phyloP scores from a whole-genome alignment of 2,888 invertebrate genomes.

The Octonoba sinensis region DNA sequence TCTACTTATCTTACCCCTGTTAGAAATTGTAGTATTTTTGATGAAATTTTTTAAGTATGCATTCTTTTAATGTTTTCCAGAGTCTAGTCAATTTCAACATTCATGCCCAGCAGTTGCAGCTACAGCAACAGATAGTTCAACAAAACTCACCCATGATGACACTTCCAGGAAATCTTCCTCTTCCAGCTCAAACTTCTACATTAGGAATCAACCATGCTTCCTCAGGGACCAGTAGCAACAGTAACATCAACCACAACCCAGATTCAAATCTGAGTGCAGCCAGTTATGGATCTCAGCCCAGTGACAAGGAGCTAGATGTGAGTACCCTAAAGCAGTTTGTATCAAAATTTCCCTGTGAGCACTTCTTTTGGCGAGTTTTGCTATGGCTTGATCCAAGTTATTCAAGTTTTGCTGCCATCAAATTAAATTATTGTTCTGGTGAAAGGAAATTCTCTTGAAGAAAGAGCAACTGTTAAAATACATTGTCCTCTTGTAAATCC shows the following conservation, averaged over 20 bases:
- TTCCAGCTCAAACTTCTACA: conserved; percentile 53
- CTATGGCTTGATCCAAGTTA: no score
- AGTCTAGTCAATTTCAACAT: conserved; percentile 64
- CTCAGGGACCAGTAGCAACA: conserved; percentile 64
- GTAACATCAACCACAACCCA: conserved; percentile 80
- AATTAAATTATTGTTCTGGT: no score
- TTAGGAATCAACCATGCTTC: conserved; percentile 58
- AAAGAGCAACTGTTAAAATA: no score
- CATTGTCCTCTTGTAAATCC: no score
- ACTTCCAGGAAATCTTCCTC: conserved; percentile 48
- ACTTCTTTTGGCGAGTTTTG: no score
- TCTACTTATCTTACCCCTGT: not conserved
- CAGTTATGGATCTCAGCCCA: conserved; percentile 90
- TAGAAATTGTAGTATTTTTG: not conserved
- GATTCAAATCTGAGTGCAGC: conserved; percentile 98
- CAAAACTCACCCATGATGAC: conserved; percentile 62
- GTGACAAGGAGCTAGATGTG: conserved; percentile 84
- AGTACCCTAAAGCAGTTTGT: not conserved
- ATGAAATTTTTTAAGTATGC: not conserved
- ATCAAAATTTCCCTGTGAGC: no score
- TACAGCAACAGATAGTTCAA: conserved; percentile 62
- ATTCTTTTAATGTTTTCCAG: conserved; percentile 11
- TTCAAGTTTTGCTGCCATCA: no score
- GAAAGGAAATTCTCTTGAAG: no score
- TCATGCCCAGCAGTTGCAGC: conserved; percentile 66